phyloP scores from a whole-genome alignment of 2,113 vertebrate species.

The Acrocephalus kingi region DNA sequence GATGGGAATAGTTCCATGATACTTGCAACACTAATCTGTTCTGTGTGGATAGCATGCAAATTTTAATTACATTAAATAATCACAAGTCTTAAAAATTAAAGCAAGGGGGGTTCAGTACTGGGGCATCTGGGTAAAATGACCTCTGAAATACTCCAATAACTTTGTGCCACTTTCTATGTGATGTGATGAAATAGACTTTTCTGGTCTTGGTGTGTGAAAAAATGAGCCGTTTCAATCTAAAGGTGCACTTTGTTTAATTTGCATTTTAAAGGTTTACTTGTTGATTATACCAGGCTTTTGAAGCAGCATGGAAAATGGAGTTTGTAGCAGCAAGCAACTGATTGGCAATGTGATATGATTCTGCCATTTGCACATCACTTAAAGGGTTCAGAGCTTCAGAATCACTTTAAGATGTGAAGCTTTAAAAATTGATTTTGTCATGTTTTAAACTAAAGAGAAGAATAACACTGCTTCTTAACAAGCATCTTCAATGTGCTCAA shows the following conservation, averaged over 20 bases:
- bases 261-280: constrained; percentile 48
- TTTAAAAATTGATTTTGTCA: constrained; percentile 32
- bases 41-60: background rate
- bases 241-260: constrained; percentile 45
- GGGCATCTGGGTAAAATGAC: background rate
- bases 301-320: constrained; percentile 14
- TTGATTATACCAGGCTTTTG: constrained; percentile 35
- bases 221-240: background rate
- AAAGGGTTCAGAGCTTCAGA: constrained; percentile 21
- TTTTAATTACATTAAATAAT: background rate
- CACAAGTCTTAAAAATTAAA: background rate
- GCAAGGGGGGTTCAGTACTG: background rate
- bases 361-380: constrained; percentile 27
- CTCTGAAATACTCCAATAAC: background rate
- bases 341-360: constrained; percentile 19
- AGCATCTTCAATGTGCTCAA: background rate
- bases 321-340: constrained; percentile 5
- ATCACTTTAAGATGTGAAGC: constrained; percentile 17
- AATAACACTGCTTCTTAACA: background rate
- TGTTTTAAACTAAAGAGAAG: constrained; percentile 17
- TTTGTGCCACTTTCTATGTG: background rate
- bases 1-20: background rate
- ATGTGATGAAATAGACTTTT: background rate
- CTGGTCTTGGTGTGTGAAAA: background rate
- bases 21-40: background rate